Conservation (phyloP, 2,113 vertebrate genomes). For the Fulmarus glacialis region DNA sequence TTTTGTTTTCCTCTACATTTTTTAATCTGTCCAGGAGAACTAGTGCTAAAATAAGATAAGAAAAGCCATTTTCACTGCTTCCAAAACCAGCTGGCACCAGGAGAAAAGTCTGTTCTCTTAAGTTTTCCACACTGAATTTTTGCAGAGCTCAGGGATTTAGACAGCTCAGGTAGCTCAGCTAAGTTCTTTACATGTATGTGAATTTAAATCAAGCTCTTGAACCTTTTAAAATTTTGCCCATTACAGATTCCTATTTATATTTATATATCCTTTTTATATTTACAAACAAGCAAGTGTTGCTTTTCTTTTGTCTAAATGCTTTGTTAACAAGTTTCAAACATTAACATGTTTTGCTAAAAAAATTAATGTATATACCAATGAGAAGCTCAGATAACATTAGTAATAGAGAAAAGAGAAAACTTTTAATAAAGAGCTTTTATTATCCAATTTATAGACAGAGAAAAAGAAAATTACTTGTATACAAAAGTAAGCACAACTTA, state of each 20-base stretch:
- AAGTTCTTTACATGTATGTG: neutral
- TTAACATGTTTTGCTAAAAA: neutral
- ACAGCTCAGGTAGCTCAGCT: neutral
- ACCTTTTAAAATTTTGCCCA: neutral
- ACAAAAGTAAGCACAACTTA: neutral
- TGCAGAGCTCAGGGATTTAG: neutral
- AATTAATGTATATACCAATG: neutral
- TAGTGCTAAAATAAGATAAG: neutral
- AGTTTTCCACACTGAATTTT: neutral
- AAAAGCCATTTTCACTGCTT: neutral
- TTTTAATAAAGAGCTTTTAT: neutral
- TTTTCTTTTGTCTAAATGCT: neutral
- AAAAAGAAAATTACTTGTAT: neutral
- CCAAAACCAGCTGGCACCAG: neutral
- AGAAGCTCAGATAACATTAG: neutral
- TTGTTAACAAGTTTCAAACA: neutral
- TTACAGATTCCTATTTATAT: neutral
- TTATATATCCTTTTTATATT: neutral
- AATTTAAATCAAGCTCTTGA: neutral
- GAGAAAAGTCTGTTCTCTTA: neutral
- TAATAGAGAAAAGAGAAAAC: neutral
- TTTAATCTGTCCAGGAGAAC: neutral
- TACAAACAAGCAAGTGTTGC: neutral
- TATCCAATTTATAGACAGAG: neutral
- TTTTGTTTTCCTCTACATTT: neutral